A percentile compares a stretch with the other conserved stretches of the same genome.
These are phyloP conservation scores for Aix galericulata DNA, from an alignment of 2,113 vertebrate genomes.

Conservation along the genomic window DNA sequence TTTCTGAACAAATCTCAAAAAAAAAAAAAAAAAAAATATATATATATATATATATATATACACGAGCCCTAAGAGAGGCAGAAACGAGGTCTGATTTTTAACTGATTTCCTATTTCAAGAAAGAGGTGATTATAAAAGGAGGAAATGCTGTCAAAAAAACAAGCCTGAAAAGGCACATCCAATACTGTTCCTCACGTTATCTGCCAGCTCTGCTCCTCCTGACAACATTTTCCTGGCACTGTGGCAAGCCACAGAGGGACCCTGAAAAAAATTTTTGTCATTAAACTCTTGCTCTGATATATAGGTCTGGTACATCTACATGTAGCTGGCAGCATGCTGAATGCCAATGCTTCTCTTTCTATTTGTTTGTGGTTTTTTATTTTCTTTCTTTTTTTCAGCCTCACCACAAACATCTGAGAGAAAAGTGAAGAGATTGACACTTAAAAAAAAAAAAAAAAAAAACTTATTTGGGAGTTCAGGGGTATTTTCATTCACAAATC, in stretches of 20 bases:
- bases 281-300: background rate
- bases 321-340: background rate
- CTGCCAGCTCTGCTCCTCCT: conserved; percentile 13
- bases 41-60: too few species aligned
- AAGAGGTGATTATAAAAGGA: background rate
- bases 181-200: background rate
- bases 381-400: background rate
- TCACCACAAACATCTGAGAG: background rate
- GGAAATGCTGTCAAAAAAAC: background rate
- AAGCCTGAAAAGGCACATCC: background rate
- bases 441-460: background rate
- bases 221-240: background rate
- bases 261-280: background rate
- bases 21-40: too few species aligned
- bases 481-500: background rate
- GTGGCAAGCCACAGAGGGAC: background rate
- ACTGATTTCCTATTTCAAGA: background rate
- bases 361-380: background rate
- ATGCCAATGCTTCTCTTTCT: background rate
- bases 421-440: background rate
- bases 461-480: background rate
- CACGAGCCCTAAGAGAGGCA: background rate
- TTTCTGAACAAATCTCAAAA: background rate
- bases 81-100: background rate
- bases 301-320: background rate